A percentile compares a stretch with the other conserved stretches of the same genome.
phyloP scores from a whole-genome alignment of 1,140 invertebrate species.

The Megathymus violae region DNA sequence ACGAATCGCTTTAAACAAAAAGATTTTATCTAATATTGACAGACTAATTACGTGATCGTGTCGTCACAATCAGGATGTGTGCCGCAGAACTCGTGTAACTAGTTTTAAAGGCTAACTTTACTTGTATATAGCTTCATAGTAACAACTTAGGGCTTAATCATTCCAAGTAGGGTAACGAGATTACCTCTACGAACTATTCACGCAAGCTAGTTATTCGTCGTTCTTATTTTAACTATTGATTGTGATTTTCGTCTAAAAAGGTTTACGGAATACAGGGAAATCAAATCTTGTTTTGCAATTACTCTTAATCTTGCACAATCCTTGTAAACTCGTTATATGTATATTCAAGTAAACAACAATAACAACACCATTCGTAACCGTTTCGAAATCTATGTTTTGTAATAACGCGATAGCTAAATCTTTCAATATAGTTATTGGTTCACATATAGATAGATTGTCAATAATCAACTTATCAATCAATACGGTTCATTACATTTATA shows the following conservation, averaged over 20 bases:
- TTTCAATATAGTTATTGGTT: conserved; percentile 2
- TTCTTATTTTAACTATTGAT: conserved; percentile 1
- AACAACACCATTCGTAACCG: conserved; percentile 1
- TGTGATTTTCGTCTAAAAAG: no score
- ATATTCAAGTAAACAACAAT: not conserved
- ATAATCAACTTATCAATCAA: not conserved
- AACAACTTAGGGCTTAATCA: conserved; percentile 7
- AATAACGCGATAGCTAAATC: conserved; percentile 6
- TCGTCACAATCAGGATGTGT: conserved; percentile 25
- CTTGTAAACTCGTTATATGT: not conserved
- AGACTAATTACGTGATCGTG: conserved; percentile 35
- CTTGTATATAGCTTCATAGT: conserved; percentile 1
- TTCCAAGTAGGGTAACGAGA: conserved; percentile 31
- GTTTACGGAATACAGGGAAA: not conserved
- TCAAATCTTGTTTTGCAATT: not conserved
- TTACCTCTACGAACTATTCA: not conserved
- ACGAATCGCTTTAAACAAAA: conserved; percentile 3
- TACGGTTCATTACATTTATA: no score
- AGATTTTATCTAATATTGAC: conserved; percentile 19
- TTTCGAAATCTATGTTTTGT: conserved; percentile 19
- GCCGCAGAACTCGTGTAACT: conserved; percentile 25
- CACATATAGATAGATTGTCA: not conserved
- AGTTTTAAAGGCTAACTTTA: conserved; percentile 29
- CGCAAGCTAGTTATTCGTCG: conserved; percentile 9
- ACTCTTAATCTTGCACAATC: not conserved